Conservation (phyloP, 1,140 invertebrate genomes). For the Plutomurus gul region DNA sequence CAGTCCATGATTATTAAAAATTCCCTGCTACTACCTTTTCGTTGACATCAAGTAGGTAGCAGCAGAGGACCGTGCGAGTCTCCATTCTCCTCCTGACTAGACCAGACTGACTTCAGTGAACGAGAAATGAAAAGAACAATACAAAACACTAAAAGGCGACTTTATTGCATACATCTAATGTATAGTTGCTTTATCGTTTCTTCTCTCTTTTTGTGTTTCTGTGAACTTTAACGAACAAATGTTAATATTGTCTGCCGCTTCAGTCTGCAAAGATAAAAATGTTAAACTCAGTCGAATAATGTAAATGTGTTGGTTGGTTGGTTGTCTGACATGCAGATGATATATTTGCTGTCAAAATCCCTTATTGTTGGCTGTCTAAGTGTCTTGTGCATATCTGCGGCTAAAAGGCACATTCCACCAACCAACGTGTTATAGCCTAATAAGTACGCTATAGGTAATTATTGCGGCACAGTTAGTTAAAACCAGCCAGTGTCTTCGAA, state of each 20-base stretch:
- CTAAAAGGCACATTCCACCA: too few species aligned
- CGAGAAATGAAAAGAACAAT: background rate
- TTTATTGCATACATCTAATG: background rate
- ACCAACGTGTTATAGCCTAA: too few species aligned
- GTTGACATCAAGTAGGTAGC: too few species aligned
- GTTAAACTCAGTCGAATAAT: background rate
- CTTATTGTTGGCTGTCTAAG: too few species aligned
- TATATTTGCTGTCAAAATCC: slow-evolving; percentile 19
- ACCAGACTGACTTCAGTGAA: background rate
- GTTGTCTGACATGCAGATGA: slow-evolving; percentile 7
- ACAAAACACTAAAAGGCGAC: too few species aligned
- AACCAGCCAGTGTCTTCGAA: too few species aligned
- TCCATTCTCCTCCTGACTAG: background rate
- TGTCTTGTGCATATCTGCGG: too few species aligned
- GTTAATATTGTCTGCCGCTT: background rate
- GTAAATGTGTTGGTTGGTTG: background rate
- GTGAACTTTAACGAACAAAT: slow-evolving; percentile 1
- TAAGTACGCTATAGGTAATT: too few species aligned
- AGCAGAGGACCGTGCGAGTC: too few species aligned
- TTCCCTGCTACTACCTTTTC: too few species aligned
- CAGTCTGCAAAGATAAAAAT: background rate
- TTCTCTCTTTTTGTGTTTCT: background rate
- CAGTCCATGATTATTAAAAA: too few species aligned
- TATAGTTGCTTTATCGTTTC: background rate
- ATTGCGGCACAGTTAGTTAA: too few species aligned